A percentile compares a stretch with the other conserved stretches of the same genome.
Evolutionary conservation across 1,140 invertebrate species (phyloP).

Genomic region (Leptinotarsa texana): DNA sequence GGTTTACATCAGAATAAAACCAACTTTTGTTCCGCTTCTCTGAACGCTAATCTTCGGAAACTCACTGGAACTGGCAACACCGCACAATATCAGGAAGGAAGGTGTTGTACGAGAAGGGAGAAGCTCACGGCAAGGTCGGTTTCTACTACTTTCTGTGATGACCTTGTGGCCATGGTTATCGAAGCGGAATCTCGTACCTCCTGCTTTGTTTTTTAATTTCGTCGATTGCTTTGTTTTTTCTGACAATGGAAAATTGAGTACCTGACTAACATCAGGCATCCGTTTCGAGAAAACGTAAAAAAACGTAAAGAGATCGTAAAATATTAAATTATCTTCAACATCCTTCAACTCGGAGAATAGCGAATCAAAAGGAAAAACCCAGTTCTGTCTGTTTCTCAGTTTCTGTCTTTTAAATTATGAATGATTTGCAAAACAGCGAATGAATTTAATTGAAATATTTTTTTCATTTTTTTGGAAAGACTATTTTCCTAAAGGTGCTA

Average conservation of each 20-base stretch:
- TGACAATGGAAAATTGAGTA: background rate
- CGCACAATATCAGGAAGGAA: slow-evolving; percentile 32
- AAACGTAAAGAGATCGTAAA: too few species aligned
- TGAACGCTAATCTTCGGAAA: background rate
- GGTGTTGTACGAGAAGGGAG: slow-evolving; percentile 35
- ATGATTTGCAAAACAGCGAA: too few species aligned
- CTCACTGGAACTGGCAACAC: background rate
- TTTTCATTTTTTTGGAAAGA: too few species aligned
- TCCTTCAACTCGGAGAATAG: too few species aligned
- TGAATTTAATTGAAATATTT: too few species aligned
- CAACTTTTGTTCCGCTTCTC: background rate
- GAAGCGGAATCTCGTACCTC: slow-evolving; percentile 34
- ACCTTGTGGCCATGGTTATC: slow-evolving; percentile 38
- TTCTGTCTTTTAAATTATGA: too few species aligned
- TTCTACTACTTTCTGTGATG: slow-evolving; percentile 36
- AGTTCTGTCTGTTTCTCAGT: too few species aligned
- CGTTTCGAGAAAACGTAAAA: too few species aligned
- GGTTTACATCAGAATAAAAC: background rate
- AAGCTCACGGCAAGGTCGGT: slow-evolving; percentile 38
- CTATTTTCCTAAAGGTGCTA: too few species aligned
- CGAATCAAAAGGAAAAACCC: too few species aligned
- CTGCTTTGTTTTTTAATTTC: slow-evolving; percentile 13
- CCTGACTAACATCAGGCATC: background rate
- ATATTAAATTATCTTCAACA: too few species aligned
- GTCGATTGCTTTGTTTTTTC: background rate